Evolutionary conservation across 2,113 vertebrate species (phyloP).

Genomic region (Etheostoma spectabile): DNA sequence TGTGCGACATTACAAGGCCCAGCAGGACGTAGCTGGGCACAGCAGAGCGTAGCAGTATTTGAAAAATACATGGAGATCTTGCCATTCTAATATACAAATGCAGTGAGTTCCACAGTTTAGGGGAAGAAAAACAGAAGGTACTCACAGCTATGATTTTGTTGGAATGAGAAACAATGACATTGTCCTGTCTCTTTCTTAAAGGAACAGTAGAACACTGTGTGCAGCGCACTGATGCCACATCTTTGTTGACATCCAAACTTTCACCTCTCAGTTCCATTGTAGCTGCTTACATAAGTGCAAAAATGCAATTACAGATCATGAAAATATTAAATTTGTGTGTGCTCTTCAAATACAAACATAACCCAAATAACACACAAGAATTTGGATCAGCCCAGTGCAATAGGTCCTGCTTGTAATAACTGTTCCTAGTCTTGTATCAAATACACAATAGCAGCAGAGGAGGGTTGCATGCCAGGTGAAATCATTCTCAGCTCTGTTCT

Average conservation of each 20-base stretch:
- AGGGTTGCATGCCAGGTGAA: conserved; percentile 77
- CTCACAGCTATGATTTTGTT: too few relatives aligned
- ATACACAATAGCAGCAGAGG: conserved; percentile 33
- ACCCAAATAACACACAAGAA: conserved; percentile 30
- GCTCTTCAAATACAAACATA: conserved; percentile 33
- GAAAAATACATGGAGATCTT: too few relatives aligned
- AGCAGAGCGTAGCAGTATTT: too few relatives aligned
- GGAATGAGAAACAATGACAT: neutral
- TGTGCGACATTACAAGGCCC: too few relatives aligned
- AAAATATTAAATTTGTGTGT: conserved; percentile 53
- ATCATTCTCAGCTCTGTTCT: conserved; percentile 72
- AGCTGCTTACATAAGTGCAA: conserved; percentile 31
- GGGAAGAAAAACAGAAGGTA: too few relatives aligned
- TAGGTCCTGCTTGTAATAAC: conserved; percentile 57
- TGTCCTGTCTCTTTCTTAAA: neutral
- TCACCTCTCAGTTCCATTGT: conserved; percentile 21
- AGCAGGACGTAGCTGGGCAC: too few relatives aligned
- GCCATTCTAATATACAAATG: too few relatives aligned
- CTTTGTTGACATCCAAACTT: neutral
- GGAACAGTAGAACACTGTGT: neutral
- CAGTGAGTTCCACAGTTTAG: too few relatives aligned
- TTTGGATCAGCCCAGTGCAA: conserved; percentile 43
- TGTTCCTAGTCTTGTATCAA: conserved; percentile 46
- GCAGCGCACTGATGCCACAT: neutral
- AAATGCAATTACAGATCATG: conserved; percentile 38